Conservation (phyloP, 2,888 invertebrate genomes). For the Acleris emargana region DNA sequence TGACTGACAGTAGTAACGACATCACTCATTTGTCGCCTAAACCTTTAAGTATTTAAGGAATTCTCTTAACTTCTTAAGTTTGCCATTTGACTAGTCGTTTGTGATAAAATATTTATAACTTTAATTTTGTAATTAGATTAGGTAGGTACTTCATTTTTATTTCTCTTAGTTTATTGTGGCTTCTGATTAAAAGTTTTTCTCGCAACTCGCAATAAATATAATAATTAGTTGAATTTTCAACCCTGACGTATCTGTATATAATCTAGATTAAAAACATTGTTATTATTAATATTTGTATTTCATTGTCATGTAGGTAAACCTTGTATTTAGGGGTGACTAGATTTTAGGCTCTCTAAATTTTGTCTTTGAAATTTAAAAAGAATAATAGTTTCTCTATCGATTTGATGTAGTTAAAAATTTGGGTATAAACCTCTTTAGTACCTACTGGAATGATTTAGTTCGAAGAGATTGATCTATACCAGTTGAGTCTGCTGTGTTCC, state of each 20-base stretch:
- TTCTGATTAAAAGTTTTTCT: slow-evolving; percentile 22
- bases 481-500: slow-evolving; percentile 11
- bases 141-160: slow-evolving; percentile 35
- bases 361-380: slow-evolving; percentile 50
- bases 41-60: slow-evolving; percentile 24
- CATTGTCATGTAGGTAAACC: slow-evolving; percentile 34
- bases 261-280: slow-evolving; percentile 35
- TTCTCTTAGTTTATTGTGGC: slow-evolving; percentile 29
- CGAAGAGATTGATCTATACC: slow-evolving; percentile 24
- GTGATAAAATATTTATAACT: slow-evolving; percentile 38
- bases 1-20: background rate
- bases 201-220: slow-evolving; percentile 11
- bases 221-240: slow-evolving; percentile 26
- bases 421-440: slow-evolving; percentile 33
- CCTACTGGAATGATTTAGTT: slow-evolving; percentile 35
- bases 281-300: slow-evolving; percentile 35
- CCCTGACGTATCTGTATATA: slow-evolving; percentile 27
- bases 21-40: slow-evolving; percentile 28
- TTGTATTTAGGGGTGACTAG: slow-evolving; percentile 37
- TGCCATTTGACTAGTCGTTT: slow-evolving; percentile 30
- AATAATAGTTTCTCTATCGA: slow-evolving; percentile 54
- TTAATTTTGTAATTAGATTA: slow-evolving; percentile 45
- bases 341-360: slow-evolving; percentile 54
- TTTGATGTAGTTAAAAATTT: slow-evolving; percentile 50
- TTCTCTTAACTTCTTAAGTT: slow-evolving; percentile 24